phyloP scores from a whole-genome alignment of 1,140 invertebrate genomes.

The Caenorhabditis remanei region DNA sequence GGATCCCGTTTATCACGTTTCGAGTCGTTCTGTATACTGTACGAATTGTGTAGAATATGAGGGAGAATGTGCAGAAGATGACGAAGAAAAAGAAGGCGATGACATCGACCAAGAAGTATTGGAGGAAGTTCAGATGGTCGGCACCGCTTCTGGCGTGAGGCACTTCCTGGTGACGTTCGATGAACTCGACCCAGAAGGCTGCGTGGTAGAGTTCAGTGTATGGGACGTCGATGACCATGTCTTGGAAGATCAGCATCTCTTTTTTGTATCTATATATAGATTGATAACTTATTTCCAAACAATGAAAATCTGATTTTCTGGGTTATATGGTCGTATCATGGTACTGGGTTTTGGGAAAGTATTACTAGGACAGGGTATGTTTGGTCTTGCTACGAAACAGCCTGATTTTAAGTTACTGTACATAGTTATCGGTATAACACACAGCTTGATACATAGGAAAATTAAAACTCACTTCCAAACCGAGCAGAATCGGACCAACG shows the following conservation, averaged over 20 bases:
- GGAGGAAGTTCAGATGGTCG: slow-evolving; percentile 74
- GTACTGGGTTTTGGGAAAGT: too few relatives aligned
- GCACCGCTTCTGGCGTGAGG: slow-evolving; percentile 76
- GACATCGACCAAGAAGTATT: slow-evolving; percentile 77
- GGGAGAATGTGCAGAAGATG: background rate
- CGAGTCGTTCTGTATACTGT: slow-evolving; percentile 25
- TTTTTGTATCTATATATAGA: slow-evolving; percentile 73
- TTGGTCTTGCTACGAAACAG: too few relatives aligned
- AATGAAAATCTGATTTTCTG: too few relatives aligned
- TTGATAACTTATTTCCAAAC: too few relatives aligned
- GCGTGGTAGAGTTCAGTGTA: slow-evolving; percentile 78
- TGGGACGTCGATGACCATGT: slow-evolving; percentile 77
- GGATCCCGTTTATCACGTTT: background rate
- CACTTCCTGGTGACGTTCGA: slow-evolving; percentile 76
- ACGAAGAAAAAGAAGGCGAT: slow-evolving; percentile 71
- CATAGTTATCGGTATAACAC: too few relatives aligned
- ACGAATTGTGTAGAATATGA: slow-evolving; percentile 11
- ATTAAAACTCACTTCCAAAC: too few relatives aligned
- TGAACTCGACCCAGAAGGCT: slow-evolving; percentile 78
- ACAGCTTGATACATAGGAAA: too few relatives aligned
- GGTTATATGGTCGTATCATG: too few relatives aligned
- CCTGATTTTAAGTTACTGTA: too few relatives aligned
- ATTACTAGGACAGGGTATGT: too few relatives aligned
- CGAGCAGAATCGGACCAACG: too few relatives aligned
- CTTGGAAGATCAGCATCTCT: slow-evolving; percentile 76